Conservation (phyloP, 2,113 vertebrate species). For the Zosterops japonicus region DNA sequence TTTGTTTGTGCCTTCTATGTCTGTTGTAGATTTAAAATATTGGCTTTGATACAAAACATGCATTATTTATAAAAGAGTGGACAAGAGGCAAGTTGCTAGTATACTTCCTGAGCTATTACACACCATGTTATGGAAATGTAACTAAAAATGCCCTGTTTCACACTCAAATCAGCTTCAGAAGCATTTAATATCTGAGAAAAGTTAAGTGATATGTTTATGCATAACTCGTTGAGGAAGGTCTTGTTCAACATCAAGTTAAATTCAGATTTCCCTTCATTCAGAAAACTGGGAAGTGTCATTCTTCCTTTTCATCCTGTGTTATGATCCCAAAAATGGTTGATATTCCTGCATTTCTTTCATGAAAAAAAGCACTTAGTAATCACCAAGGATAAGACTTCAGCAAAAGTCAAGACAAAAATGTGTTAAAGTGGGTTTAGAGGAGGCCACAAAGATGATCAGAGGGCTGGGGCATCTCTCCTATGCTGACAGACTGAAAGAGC, state of each 20-base stretch:
- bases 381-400: neutral
- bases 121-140: neutral
- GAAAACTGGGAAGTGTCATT: neutral
- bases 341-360: neutral
- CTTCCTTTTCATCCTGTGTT: neutral
- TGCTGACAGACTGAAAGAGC: neutral
- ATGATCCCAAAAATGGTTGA: neutral
- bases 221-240: neutral
- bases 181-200: neutral
- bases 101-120: neutral
- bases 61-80: slow-evolving; percentile 7
- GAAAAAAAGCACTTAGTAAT: neutral
- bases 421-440: neutral
- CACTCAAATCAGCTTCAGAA: neutral
- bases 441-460: fast-evolving
- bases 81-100: neutral
- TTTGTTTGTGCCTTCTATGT: slow-evolving; percentile 18
- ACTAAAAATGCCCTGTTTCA: neutral
- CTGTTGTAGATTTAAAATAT: slow-evolving; percentile 21
- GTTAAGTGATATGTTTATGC: neutral
- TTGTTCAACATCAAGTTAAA: neutral
- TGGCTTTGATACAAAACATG: neutral
- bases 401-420: neutral
- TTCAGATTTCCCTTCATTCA: neutral
- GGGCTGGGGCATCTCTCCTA: fast-evolving